phyloP scores from a whole-genome alignment of 2,113 vertebrate genomes.

The Mormyrus iriodes region DNA sequence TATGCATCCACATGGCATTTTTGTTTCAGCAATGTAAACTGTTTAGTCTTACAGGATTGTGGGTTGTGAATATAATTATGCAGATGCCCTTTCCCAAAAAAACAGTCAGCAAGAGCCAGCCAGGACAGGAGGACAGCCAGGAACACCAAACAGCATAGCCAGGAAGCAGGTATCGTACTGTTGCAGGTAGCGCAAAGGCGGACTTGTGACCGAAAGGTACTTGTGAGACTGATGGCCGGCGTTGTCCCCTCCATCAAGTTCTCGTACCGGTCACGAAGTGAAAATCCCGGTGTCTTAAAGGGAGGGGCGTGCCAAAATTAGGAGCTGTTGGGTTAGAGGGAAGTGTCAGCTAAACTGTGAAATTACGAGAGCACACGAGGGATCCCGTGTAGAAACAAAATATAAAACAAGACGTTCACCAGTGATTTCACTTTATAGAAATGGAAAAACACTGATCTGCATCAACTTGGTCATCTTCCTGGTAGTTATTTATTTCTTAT shows the following conservation, averaged over 20 bases:
- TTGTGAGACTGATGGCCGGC: neutral
- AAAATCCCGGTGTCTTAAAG: neutral
- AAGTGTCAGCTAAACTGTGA: neutral
- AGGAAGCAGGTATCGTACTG: neutral
- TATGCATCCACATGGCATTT: neutral
- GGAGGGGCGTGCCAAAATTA: neutral
- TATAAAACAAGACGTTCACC: neutral
- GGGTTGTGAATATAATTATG: neutral
- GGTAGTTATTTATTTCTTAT: neutral
- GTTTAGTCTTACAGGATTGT: neutral
- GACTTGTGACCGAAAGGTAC: neutral
- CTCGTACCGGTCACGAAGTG: neutral
- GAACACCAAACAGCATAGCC: neutral
- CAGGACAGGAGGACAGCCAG: neutral
- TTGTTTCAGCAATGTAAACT: neutral
- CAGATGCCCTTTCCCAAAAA: neutral
- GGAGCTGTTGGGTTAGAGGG: neutral
- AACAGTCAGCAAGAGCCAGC: neutral
- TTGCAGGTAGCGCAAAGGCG: neutral
- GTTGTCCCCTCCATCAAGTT: neutral
- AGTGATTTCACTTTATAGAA: neutral
- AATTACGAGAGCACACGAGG: neutral
- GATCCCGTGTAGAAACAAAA: neutral
- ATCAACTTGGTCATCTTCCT: neutral
- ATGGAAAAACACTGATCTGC: neutral